phyloP scores from a whole-genome alignment of 2,113 vertebrate genomes.

The Hystrix brachyura region DNA sequence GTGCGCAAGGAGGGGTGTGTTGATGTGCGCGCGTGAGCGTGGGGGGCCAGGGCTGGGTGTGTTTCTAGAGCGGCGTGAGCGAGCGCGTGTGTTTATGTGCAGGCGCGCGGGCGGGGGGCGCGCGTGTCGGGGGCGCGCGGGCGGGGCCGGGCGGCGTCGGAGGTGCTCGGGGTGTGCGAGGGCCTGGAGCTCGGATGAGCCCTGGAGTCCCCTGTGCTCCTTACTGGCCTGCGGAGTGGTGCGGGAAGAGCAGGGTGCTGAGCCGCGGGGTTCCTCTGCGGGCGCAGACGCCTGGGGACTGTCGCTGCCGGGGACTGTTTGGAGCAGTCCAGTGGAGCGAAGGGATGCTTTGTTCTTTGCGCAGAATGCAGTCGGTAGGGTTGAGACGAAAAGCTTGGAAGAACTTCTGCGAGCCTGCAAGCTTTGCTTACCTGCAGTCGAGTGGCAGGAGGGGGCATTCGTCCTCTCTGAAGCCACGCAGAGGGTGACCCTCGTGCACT shows the following conservation, averaged over 20 bases:
- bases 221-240: too few relatives aligned
- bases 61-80: neutral
- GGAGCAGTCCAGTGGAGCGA: neutral
- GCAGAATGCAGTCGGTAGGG: slow-evolving; percentile 9
- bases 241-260: neutral
- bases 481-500: neutral
- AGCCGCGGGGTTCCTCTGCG: neutral
- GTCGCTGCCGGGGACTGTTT: slow-evolving; percentile 5
- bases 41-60: slow-evolving; percentile 4
- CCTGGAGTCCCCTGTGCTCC: neutral
- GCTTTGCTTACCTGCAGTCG: neutral
- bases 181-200: neutral
- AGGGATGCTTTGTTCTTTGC: slow-evolving; percentile 1
- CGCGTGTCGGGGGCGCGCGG: neutral
- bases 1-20: neutral
- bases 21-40: neutral
- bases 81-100: neutral
- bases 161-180: neutral
- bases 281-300: neutral
- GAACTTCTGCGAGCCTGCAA: slow-evolving; percentile 43
- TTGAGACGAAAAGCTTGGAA: slow-evolving; percentile 34
- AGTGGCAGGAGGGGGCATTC: rapidly evolving
- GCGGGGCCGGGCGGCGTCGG: neutral
- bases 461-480: neutral
- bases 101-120: neutral